A percentile compares a stretch with the other conserved stretches of the same genome.
These are phyloP conservation scores for Bufo bufo DNA, from an alignment of 2,113 vertebrate species.

Conservation along the genomic window DNA sequence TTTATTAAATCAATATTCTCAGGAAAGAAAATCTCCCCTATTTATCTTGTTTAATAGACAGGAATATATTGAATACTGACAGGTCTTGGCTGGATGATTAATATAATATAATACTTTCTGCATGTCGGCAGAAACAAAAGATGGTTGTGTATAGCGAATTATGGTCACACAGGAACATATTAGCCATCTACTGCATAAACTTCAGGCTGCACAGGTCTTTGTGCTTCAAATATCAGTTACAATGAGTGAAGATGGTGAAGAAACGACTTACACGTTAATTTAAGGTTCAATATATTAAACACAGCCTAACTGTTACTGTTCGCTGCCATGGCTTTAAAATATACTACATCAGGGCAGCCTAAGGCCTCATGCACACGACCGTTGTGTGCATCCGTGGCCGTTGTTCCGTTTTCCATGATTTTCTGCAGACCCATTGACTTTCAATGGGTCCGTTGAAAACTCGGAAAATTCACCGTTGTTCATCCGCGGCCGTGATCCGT, in stretches of 20 bases:
- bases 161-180: neutral
- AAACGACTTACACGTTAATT: neutral
- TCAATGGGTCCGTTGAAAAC: no score
- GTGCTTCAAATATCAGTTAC: neutral
- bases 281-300: neutral
- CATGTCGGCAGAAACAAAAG: neutral
- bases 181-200: neutral
- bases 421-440: no score
- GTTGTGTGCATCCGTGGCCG: no score
- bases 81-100: conserved; percentile 8
- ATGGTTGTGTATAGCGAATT: neutral
- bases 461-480: no score
- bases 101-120: neutral
- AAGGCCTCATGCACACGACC: no score
- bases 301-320: neutral
- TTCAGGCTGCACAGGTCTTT: neutral
- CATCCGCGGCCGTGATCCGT: no score
- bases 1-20: conserved; percentile 22
- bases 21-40: neutral
- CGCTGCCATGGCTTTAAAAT: no score
- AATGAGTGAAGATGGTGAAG: neutral
- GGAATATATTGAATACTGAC: neutral
- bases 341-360: no score
- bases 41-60: conserved; percentile 4
- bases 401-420: no score